phyloP scores from a whole-genome alignment of 2,888 invertebrate genomes.

The Apomyelois bistriatella region DNA sequence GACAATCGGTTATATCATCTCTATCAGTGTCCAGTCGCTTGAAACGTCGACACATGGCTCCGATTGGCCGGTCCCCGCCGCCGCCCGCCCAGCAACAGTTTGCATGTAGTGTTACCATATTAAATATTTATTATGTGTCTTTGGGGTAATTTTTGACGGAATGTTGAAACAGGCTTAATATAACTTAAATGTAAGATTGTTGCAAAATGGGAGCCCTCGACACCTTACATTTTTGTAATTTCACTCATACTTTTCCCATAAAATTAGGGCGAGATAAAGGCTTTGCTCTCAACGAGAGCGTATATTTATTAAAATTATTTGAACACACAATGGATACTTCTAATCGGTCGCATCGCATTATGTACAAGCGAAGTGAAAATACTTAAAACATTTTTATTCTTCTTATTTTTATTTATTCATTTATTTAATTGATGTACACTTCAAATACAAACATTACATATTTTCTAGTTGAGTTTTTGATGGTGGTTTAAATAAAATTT shows the following conservation, averaged over 20 bases:
- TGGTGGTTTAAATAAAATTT: too few species aligned
- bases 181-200: too few species aligned
- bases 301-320: neutral
- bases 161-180: neutral
- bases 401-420: too few species aligned
- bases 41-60: slow-evolving; percentile 20
- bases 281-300: neutral
- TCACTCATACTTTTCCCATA: too few species aligned
- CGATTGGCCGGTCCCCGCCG: slow-evolving; percentile 28
- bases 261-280: too few species aligned
- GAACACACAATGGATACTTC: neutral
- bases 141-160: neutral
- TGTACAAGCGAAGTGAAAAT: neutral
- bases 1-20: slow-evolving; percentile 1
- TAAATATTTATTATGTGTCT: neutral
- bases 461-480: too few species aligned
- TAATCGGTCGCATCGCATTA: neutral
- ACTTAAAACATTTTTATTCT: too few species aligned
- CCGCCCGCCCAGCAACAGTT: slow-evolving; percentile 71
- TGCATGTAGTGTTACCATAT: slow-evolving; percentile 43
- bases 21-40: neutral
- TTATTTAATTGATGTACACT: too few species aligned
- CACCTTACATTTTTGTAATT: too few species aligned
- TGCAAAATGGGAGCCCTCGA: too few species aligned
- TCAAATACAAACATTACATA: too few species aligned